Conservation (phyloP, 1,140 invertebrate species). For the Saccostrea cuccullata region DNA sequence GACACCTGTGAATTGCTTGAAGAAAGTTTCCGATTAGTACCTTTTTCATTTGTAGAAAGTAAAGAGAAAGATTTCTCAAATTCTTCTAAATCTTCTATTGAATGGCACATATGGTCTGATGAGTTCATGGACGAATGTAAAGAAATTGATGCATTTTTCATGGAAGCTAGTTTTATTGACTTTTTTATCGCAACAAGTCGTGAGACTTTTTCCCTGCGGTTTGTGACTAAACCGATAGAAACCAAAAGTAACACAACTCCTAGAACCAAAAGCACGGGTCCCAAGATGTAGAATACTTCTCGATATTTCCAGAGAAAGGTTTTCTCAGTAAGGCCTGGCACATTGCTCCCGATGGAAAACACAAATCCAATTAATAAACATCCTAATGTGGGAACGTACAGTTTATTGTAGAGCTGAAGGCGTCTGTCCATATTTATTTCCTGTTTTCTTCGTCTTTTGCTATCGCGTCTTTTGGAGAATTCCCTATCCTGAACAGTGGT, state of each 20-base stretch:
- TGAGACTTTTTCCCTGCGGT: neutral
- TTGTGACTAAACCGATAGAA: neutral
- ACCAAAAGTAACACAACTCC: slow-evolving; percentile 26
- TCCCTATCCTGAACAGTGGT: neutral
- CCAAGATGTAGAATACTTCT: neutral
- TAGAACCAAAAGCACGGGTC: neutral
- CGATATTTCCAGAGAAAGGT: slow-evolving; percentile 32
- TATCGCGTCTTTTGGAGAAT: slow-evolving; percentile 3
- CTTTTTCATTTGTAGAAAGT: neutral
- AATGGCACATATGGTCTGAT: slow-evolving; percentile 16
- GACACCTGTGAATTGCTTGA: slow-evolving; percentile 11
- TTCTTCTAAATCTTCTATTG: slow-evolving; percentile 9
- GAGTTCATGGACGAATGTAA: neutral
- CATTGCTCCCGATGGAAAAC: neutral
- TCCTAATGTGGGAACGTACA: neutral
- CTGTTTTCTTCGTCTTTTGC: neutral
- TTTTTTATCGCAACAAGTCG: slow-evolving; percentile 12
- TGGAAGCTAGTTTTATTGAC: neutral
- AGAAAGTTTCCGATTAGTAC: neutral
- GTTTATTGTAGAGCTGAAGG: neutral
- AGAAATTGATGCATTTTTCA: neutral
- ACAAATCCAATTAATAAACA: neutral
- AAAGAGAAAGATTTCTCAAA: neutral
- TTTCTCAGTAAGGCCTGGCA: slow-evolving; percentile 7
- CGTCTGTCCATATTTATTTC: slow-evolving; percentile 17